These are phyloP conservation scores for Oplegnathus fasciatus DNA, from an alignment of 2,113 vertebrate genomes.

Conservation along the genomic window DNA sequence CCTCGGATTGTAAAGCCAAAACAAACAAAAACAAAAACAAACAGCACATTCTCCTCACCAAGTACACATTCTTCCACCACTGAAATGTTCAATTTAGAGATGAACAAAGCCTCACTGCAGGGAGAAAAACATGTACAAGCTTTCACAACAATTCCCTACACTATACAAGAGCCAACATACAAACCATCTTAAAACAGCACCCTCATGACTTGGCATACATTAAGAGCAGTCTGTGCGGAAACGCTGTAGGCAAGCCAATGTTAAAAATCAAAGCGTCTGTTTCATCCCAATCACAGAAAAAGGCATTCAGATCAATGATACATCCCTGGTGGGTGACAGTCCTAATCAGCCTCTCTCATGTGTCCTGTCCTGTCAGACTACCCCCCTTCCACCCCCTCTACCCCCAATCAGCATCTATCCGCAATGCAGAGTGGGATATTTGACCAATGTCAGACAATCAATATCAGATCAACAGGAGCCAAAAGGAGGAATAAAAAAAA, in stretches of 20 bases:
- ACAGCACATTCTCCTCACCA: background rate
- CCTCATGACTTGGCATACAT: slow-evolving; percentile 12
- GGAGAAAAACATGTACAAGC: slow-evolving; percentile 4
- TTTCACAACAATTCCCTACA: slow-evolving; percentile 26
- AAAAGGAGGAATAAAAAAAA: slow-evolving; percentile 47
- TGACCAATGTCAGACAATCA: slow-evolving; percentile 73
- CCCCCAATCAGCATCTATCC: slow-evolving; percentile 47
- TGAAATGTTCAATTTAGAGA: slow-evolving; percentile 48
- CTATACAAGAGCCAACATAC: background rate
- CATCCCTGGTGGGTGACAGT: slow-evolving; percentile 34
- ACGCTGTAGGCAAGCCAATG: background rate
- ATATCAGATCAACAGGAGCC: slow-evolving; percentile 75
- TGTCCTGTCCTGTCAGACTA: slow-evolving; percentile 30
- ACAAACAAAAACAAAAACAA: slow-evolving; percentile 51
- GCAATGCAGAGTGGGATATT: slow-evolving; percentile 73
- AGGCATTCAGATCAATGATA: slow-evolving; percentile 52
- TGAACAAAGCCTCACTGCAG: slow-evolving; percentile 37
- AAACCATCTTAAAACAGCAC: slow-evolving; percentile 6
- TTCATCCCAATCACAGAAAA: slow-evolving; percentile 59
- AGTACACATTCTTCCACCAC: background rate
- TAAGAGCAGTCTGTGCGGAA: slow-evolving; percentile 14
- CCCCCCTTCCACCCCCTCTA: background rate
- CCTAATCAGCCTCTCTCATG: slow-evolving; percentile 57
- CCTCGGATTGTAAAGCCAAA: slow-evolving; percentile 17
- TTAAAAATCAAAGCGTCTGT: slow-evolving; percentile 35